These are phyloP conservation scores for Chelonus formosanus DNA, from an alignment of 2,888 invertebrate species.

Conservation along the genomic window DNA sequence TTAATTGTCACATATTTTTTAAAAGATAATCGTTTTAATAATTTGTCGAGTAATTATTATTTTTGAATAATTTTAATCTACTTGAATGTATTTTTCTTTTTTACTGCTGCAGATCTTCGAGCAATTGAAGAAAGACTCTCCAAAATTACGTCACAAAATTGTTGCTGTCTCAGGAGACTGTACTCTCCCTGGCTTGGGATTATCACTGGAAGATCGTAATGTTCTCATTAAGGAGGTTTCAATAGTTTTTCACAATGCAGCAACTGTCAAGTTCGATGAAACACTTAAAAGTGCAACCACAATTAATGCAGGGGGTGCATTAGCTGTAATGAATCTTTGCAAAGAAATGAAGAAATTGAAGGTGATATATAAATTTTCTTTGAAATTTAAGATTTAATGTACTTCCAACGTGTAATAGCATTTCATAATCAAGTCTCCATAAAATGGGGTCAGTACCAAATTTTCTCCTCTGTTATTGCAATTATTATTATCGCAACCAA, in stretches of 20 bases:
- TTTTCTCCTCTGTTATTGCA: slow-evolving; percentile 27
- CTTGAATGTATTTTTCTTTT: slow-evolving; percentile 17
- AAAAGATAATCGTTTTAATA: too few relatives aligned
- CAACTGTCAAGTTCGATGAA: slow-evolving; percentile 81
- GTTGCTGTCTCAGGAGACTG: slow-evolving; percentile 69
- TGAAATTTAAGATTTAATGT: neutral
- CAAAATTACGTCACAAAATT: slow-evolving; percentile 69
- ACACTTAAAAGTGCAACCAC: slow-evolving; percentile 72
- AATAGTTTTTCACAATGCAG: slow-evolving; percentile 79
- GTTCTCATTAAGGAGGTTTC: slow-evolving; percentile 67
- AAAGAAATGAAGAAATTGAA: slow-evolving; percentile 73
- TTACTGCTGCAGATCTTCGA: slow-evolving; percentile 66
- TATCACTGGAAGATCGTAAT: slow-evolving; percentile 67
- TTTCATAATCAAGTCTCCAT: slow-evolving; percentile 38
- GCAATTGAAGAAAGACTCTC: slow-evolving; percentile 65
- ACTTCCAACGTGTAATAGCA: slow-evolving; percentile 48
- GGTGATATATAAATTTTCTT: slow-evolving; percentile 61
- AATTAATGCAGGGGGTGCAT: slow-evolving; percentile 76
- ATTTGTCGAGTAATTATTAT: too few relatives aligned
- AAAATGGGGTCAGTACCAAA: slow-evolving; percentile 36
- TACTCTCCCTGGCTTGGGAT: slow-evolving; percentile 67
- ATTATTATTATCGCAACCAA: slow-evolving; percentile 26
- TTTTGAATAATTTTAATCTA: too few relatives aligned
- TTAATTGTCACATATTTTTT: too few relatives aligned
- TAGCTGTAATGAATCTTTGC: slow-evolving; percentile 72